Base-by-base conservation (phyloP, 2,888 invertebrate species). In the Germaria angustata region DNA sequence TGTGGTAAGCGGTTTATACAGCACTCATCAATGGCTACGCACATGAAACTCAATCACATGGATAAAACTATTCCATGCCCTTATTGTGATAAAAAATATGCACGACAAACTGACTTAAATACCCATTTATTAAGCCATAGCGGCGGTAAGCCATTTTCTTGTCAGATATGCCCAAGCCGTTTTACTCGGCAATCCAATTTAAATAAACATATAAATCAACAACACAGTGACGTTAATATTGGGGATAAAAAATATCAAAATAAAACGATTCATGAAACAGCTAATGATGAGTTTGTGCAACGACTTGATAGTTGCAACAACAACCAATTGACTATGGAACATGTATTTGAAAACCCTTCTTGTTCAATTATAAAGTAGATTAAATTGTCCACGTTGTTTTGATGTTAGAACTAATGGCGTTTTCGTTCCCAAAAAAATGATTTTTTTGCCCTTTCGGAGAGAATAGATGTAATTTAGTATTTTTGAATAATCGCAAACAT, bases 41-140 rank as follows among this genome's bases (percentile, higher is more conserved):
- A 89, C 61, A 88, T 89, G 87, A 88, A 88, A 53, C 80, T 88
- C 3, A 87, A 87, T 84, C 89, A 89, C 61, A 88, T 87, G 84
- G 89, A 87, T 22, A 89, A 89, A 82, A 88, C 87, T 8, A 87
- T 89, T 51, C 81, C 86, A 66, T 89, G 89, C 53, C 87, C 88
- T 3, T 86, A 88, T 81, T 89, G 89, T 85, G 87, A 89, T 84
- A 89, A 88, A 59, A 88, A 87, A 81, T 89, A 88, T 72, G 88
- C 88, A 34, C 87, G 89, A 17, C 86, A 87, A 78, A 88, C 88
- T 0, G 87, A 88, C 71, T 80, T 89, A 68, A 88, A 87, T 69
- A 85, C 87, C 0, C 89, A 89, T 78, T 80, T 87, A 49, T 84
- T 89, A 4, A 88, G 88, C 63, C 89, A 89, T 57, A 88, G 88